phyloP scores from a whole-genome alignment of 2,888 invertebrate species.

The Apotomis betuletana region DNA sequence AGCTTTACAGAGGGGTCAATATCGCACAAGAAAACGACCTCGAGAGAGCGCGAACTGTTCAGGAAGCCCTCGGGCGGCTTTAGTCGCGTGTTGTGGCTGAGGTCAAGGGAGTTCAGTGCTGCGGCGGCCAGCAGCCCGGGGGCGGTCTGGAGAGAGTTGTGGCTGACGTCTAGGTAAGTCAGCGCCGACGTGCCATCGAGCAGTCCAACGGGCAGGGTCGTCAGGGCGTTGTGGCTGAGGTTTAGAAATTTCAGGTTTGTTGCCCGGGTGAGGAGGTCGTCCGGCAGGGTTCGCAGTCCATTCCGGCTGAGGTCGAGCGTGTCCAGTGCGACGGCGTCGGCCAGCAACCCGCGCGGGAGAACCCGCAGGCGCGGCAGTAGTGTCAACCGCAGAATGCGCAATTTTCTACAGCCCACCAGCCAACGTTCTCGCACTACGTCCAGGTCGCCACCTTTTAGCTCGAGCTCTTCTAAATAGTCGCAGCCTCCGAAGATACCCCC shows the following conservation, averaged over 20 bases:
- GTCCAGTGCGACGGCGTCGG: not conserved
- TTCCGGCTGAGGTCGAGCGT: constrained; percentile 5
- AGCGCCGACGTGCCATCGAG: not conserved
- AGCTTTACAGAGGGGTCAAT: too few relatives aligned
- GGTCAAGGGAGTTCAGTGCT: not conserved
- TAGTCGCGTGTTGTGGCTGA: too few relatives aligned
- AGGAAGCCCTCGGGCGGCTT: too few relatives aligned
- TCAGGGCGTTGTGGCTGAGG: constrained; percentile 11
- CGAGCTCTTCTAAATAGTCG: constrained; percentile 2
- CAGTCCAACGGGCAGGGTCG: not conserved
- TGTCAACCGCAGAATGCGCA: not conserved
- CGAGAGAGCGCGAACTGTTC: too few relatives aligned
- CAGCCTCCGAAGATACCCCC: constrained; percentile 24
- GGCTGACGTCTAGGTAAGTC: not conserved
- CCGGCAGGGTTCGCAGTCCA: not conserved
- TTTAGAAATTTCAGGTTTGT: not conserved
- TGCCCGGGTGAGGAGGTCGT: not conserved
- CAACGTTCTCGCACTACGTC: not conserved
- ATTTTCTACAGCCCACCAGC: constrained; percentile 11
- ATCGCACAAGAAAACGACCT: too few relatives aligned
- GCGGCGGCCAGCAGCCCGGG: too few relatives aligned
- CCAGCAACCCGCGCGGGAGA: not conserved
- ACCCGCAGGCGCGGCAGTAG: not conserved
- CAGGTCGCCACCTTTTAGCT: constrained; percentile 6
- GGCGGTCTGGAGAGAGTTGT: not conserved